Conservation (phyloP, 2,797 vertebrate genomes). For the Clarias laeviceps region DNA sequence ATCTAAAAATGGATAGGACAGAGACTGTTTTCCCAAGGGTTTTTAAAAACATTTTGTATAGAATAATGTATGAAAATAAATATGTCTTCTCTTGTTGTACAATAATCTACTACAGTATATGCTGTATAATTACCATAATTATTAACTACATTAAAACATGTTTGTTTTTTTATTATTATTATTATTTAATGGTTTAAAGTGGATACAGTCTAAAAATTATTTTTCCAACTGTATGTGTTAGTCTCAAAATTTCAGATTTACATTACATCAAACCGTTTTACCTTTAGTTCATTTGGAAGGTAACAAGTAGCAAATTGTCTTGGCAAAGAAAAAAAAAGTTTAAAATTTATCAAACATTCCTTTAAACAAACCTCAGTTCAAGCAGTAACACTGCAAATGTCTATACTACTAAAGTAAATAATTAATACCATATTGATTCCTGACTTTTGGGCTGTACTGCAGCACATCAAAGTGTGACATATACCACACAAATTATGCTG, state of each 20-base stretch:
- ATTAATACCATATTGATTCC: conserved; percentile 18
- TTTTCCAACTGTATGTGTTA: not conserved
- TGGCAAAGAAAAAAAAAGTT: not conserved
- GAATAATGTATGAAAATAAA: not conserved
- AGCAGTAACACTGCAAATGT: not conserved
- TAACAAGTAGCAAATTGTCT: not conserved
- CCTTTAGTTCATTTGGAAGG: not conserved
- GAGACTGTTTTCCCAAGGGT: conserved; percentile 35
- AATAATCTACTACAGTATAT: not conserved
- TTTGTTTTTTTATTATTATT: not conserved
- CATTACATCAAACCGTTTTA: not conserved
- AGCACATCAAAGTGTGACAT: conserved; percentile 11
- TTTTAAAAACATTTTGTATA: not conserved
- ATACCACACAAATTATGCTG: conserved; percentile 33
- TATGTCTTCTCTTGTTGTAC: not conserved
- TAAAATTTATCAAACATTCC: not conserved
- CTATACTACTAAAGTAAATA: not conserved
- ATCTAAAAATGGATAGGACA: conserved; percentile 71
- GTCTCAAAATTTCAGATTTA: not conserved
- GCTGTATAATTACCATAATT: not conserved
- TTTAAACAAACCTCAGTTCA: not conserved
- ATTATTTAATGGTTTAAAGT: not conserved
- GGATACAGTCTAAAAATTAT: not conserved
- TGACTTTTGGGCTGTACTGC: not conserved
- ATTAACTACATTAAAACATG: not conserved